Evolutionary conservation across 2,888 invertebrate species (phyloP), one percentile per base, ranked within the genome.

Genomic region (Spilarctia lutea): DNA sequence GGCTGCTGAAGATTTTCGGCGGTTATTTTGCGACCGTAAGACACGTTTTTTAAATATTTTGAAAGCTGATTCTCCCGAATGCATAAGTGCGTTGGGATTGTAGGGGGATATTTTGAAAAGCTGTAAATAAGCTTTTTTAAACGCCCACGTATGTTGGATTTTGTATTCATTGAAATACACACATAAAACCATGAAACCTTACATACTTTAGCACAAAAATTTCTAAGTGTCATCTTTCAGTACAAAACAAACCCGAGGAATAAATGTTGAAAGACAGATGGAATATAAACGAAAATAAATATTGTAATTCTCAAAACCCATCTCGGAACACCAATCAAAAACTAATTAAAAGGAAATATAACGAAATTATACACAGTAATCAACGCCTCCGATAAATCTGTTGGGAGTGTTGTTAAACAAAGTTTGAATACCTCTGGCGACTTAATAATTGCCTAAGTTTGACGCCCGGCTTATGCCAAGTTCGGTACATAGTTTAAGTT

Each of bases 391-490:
- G 74, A 78, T 82, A 85, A 83, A 86, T 86, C 85, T 81, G 73
- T 63, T 35, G 75, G 75, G 76, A 75, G 56, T 35, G 74, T 65
- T 77, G 75, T 84, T 85, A 79, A 48, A 27, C 77, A 65, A 83
- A 85, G 74, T 86, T 83, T 70, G 71, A 81, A 78, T 79, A 77
- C 86, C 74, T 65, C 75, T 67, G 79, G 75, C 33, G 84, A 85
- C 80, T 86, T 86, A 79, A 85, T 86, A 85, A 85, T 84, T 86
- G 82, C 81, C 70, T 63, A 83, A 85, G 80, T 85, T 86, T 83
- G 76, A 81, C 65, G 71, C 68, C 75, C 48, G 73, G 86, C 77
- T 81, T 79, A 81, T 65, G 72, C 71, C 65, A 60, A 73, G 76
- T 77, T 83, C 65, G 79, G 72, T 67, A 66, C 77, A 79, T 84